Percentiles rank a stretch among this genome's conserved stretches.
Conservation (phyloP, 2,113 vertebrate genomes). For the Camelus bactrianus region DNA sequence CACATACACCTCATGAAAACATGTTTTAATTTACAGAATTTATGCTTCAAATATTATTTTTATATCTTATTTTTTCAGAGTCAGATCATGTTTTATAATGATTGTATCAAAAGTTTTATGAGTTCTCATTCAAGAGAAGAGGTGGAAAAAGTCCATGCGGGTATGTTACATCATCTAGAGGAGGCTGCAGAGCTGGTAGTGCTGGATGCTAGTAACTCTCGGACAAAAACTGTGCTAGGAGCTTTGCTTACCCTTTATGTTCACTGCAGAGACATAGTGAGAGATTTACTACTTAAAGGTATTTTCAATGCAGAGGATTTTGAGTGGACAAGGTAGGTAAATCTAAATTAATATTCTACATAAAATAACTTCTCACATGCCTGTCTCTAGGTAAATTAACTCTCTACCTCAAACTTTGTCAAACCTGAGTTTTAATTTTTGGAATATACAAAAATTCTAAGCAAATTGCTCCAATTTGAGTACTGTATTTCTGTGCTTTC, state of each 20-base stretch:
- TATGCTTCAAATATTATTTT: background rate
- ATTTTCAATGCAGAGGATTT: slow-evolving; percentile 82
- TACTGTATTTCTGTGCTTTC: background rate
- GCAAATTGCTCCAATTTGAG: background rate
- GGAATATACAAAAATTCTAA: background rate
- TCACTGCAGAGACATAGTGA: slow-evolving; percentile 83
- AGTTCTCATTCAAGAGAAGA: slow-evolving; percentile 63
- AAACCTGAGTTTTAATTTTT: background rate
- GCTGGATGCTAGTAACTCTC: slow-evolving; percentile 31
- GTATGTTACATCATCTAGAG: slow-evolving; percentile 63
- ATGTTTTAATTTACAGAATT: background rate
- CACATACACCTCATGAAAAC: background rate
- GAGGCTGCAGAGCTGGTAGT: slow-evolving; percentile 65
- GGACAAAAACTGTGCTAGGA: slow-evolving; percentile 77
- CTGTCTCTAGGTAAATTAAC: background rate
- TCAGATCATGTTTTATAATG: slow-evolving; percentile 86
- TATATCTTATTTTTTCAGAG: slow-evolving; percentile 77
- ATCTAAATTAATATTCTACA: background rate
- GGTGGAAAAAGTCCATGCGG: slow-evolving; percentile 52
- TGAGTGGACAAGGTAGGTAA: slow-evolving; percentile 86
- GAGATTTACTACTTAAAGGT: slow-evolving; percentile 71
- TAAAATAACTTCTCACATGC: background rate
- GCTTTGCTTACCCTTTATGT: slow-evolving; percentile 79
- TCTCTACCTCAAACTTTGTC: background rate
- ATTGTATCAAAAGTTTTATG: slow-evolving; percentile 80